Percentiles rank a stretch among this genome's conserved stretches.
These are phyloP conservation scores for Drosophila setosimentum DNA, from an alignment of 2,888 invertebrate genomes.

Conservation along the genomic window DNA sequence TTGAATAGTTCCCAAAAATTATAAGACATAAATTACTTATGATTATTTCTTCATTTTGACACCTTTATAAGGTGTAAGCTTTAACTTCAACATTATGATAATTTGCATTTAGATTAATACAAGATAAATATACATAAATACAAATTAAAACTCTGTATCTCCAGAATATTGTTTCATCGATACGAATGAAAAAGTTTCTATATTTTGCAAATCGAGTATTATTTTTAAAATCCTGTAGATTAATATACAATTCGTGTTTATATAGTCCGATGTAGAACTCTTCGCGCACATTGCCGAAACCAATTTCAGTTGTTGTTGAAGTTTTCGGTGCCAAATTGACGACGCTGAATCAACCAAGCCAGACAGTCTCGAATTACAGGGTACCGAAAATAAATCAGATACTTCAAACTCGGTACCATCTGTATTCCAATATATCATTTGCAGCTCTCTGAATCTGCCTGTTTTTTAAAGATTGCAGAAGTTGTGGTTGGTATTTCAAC, in stretches of 20 bases:
- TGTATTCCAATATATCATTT: neutral
- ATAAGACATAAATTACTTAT: fast-evolving
- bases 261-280: neutral
- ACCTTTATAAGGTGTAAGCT: no score
- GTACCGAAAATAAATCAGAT: neutral
- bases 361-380: neutral
- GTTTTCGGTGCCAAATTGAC: neutral
- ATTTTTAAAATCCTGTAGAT: neutral
- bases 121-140: neutral
- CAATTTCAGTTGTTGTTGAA: neutral
- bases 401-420: neutral
- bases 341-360: neutral
- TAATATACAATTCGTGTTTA: neutral
- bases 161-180: neutral
- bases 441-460: neutral
- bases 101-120: neutral
- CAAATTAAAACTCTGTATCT: neutral
- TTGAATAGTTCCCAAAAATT: neutral
- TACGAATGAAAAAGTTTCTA: neutral
- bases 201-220: neutral
- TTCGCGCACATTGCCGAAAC: neutral
- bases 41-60: neutral
- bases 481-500: neutral
- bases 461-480: neutral
- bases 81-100: no score